A percentile compares a stretch with the other conserved stretches of the same genome.
phyloP scores from a whole-genome alignment of 2,888 invertebrate species.

The Leptopilina drosophilae region DNA sequence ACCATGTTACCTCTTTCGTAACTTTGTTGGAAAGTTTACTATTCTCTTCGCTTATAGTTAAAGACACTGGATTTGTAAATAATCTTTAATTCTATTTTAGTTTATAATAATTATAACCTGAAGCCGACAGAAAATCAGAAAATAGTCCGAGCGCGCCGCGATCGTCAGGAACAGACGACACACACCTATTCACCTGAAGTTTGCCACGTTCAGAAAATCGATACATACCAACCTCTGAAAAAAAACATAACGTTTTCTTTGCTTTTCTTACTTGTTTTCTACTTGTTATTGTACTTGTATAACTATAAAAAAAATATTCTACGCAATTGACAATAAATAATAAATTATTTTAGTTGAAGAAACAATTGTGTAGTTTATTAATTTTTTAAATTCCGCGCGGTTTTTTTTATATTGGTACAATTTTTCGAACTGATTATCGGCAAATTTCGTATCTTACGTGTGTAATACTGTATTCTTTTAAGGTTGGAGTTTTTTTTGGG shows the following conservation, averaged over 20 bases:
- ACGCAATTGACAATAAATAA: too few species aligned
- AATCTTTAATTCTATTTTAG: not conserved
- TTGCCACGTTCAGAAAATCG: not conserved
- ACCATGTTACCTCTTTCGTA: conserved; percentile 81
- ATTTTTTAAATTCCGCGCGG: too few species aligned
- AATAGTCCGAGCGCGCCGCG: not conserved
- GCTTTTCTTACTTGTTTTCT: too few species aligned
- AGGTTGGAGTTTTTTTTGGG: too few species aligned
- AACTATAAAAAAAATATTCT: too few species aligned
- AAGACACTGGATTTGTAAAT: not conserved
- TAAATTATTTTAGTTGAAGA: too few species aligned
- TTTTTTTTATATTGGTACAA: not conserved
- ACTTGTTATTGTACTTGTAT: too few species aligned
- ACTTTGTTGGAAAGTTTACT: not conserved
- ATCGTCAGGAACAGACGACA: conserved; percentile 4
- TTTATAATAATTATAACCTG: conserved; percentile 3
- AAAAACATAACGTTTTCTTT: too few species aligned
- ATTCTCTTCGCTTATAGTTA: not conserved
- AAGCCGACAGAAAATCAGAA: not conserved
- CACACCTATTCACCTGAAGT: not conserved
- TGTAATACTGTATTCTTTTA: not conserved
- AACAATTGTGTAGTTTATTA: too few species aligned
- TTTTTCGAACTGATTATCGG: not conserved
- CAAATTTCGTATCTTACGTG: conserved; percentile 8
- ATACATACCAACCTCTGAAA: not conserved